phyloP scores from a whole-genome alignment of 92 coral and sea anemone species.

The Bergia sp. region DNA sequence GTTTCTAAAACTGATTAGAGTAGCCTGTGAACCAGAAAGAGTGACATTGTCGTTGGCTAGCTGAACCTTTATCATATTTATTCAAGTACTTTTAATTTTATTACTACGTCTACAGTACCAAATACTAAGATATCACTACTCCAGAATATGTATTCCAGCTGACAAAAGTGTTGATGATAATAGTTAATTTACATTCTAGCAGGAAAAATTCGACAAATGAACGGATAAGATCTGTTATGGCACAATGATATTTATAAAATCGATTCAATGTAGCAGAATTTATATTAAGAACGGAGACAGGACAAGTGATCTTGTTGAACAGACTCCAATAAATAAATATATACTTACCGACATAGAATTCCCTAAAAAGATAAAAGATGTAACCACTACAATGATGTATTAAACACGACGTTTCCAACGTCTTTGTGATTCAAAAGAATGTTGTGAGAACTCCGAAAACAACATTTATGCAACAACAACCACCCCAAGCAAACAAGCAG shows the following conservation, averaged over 20 bases:
- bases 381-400: slow-evolving; percentile 3
- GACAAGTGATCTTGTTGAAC: background rate
- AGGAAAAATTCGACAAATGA: background rate
- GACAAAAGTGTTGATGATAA: background rate
- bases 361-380: background rate
- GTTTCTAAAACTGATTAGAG: background rate
- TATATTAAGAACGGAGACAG: background rate
- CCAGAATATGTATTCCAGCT: background rate
- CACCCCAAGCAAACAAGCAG: background rate
- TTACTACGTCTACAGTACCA: background rate
- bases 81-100: too few relatives aligned
- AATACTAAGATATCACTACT: background rate
- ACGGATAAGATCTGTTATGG: background rate
- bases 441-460: background rate
- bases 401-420: background rate
- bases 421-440: too few relatives aligned
- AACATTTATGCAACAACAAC: background rate
- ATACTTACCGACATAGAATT: slow-evolving; percentile 44
- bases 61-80: background rate
- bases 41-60: background rate
- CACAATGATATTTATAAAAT: background rate
- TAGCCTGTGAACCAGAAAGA: background rate
- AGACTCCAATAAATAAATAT: background rate
- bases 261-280: too few relatives aligned
- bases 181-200: background rate